phyloP scores from a whole-genome alignment of 30 jellyfish, hydroid and myxozoan genomes.

The Aurelia aurita region DNA sequence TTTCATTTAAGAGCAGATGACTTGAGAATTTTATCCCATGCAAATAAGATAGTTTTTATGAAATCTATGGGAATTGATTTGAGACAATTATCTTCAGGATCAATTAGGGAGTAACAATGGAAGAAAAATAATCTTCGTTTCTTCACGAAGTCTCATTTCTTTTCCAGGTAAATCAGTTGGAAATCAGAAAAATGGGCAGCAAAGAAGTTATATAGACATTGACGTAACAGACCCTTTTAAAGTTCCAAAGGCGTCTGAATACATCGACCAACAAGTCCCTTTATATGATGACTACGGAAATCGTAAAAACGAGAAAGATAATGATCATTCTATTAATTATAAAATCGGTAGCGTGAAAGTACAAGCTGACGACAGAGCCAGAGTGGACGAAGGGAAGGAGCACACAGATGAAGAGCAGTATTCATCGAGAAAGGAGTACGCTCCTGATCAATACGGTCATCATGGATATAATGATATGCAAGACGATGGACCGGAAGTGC shows the following conservation, averaged over 20 bases:
- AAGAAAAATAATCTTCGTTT: too few species aligned
- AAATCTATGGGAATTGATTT: too few species aligned
- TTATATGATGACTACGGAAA: conserved; percentile 54
- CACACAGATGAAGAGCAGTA: conserved; percentile 23
- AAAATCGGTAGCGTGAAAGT: conserved; percentile 35
- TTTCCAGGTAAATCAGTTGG: conserved; percentile 21
- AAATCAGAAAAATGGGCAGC: conserved; percentile 48
- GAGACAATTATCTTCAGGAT: too few species aligned
- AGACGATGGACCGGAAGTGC: conserved; percentile 76
- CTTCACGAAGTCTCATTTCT: background rate
- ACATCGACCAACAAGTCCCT: conserved; percentile 91
- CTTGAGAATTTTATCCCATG: too few species aligned
- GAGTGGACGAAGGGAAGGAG: conserved; percentile 27
- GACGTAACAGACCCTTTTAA: conserved; percentile 98
- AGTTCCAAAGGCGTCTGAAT: conserved; percentile 92
- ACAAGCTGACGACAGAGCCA: conserved; percentile 42
- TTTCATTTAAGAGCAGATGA: too few species aligned
- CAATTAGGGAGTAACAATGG: too few species aligned
- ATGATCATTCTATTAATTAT: conserved; percentile 33
- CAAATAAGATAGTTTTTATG: too few species aligned
- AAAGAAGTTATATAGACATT: conserved; percentile 93
- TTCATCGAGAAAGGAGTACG: conserved; percentile 6
- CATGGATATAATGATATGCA: conserved; percentile 21
- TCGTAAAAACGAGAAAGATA: conserved; percentile 34
- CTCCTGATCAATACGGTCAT: background rate